These are phyloP conservation scores for Bedellia somnulentella DNA, from an alignment of 2,888 invertebrate genomes.

Conservation along the genomic window DNA sequence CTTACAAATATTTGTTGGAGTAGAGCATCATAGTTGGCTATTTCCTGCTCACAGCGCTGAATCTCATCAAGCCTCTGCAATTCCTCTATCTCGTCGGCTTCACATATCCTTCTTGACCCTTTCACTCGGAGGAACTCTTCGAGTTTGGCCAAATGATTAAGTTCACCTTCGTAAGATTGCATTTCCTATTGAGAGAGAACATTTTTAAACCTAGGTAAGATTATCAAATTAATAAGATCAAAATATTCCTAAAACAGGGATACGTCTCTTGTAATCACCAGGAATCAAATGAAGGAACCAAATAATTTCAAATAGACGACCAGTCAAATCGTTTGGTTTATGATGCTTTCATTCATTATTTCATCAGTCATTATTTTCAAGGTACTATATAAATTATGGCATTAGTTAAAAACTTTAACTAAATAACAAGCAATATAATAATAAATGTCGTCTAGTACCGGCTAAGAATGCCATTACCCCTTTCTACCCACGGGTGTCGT, in stretches of 20 bases:
- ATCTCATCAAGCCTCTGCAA: slow-evolving; percentile 68
- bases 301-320: no score
- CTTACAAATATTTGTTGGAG: slow-evolving; percentile 72
- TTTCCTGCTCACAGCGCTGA: slow-evolving; percentile 70
- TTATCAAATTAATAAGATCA: not conserved
- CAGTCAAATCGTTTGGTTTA: no score
- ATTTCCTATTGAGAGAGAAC: slow-evolving; percentile 65
- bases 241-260: not conserved
- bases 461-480: no score
- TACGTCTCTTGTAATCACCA: no score
- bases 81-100: slow-evolving; percentile 72
- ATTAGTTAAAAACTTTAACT: no score
- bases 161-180: slow-evolving; percentile 80
- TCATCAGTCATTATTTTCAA: no score
- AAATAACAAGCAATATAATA: no score
- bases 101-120: slow-evolving; percentile 74
- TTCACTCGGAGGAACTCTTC: slow-evolving; percentile 84
- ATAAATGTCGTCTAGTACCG: no score
- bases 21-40: slow-evolving; percentile 70
- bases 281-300: no score
- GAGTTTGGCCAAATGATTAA: slow-evolving; percentile 81
- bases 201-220: not conserved
- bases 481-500: no score
- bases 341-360: no score
- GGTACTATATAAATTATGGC: no score